Base-by-base conservation (phyloP, 2,888 invertebrate genomes). In the Platycnemis pennipes region DNA sequence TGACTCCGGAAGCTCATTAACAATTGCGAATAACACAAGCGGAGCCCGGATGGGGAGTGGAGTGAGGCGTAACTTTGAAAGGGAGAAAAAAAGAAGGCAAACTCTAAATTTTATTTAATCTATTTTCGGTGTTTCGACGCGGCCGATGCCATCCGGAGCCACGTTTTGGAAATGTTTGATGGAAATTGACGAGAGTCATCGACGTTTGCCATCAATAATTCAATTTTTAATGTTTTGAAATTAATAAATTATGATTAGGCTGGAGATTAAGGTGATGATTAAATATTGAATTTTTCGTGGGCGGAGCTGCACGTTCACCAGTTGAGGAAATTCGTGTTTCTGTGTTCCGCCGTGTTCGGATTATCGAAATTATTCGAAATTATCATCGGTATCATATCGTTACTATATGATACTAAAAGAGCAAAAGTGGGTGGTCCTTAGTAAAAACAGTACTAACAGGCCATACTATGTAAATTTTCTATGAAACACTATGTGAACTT, bases 1-100 rank as follows among this genome's bases (percentile, higher is more conserved):
- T 95, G 96, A 97, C 95, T 97, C 97, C 95, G 96, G 97, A 95
- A 96, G 95, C 94, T 95, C 94, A 94, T 97, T 95, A 97, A 97
- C 97, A 96, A 97, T 97, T 96, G 95, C 94, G 95, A 94, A 95
- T 95, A 94, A 96, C 96, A n/a, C 63, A 26, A 2, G 63, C 63
- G n/a, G 63, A 8, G 63, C 26, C 5, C 26, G 63, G n/a, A 26
- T 63, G 53, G 53, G 53, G 53, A 53, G 53, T 13, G 53, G 53
- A 11, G 19, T 49, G 2, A 49, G 19, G 11, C 19, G 63, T 2
- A 26, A 5, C 63, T 63, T 63, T n/a, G 63, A n/a, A n/a, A 26
- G n/a, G n/a, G n/a, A n/a, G n/a, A n/a, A n/a, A n/a, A n/a, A n/a
- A n/a, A n/a, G n/a, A n/a, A 63, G 8, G 3, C 19, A 53, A 53